phyloP scores from a whole-genome alignment of 2,797 vertebrate genomes.

The Hyperoplus lanceolatus region DNA sequence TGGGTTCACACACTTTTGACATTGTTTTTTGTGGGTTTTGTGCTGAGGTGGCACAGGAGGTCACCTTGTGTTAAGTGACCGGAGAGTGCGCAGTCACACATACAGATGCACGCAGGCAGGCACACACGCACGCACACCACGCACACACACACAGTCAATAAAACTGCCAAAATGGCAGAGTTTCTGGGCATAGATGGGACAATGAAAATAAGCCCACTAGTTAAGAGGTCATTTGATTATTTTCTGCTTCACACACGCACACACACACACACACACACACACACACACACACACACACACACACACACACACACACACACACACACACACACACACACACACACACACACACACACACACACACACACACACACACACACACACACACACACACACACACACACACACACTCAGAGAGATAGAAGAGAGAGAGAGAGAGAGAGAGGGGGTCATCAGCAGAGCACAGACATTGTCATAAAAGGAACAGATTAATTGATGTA shows the following conservation, averaged over 20 bases:
- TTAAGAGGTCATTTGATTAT: constrained; percentile 52
- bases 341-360: background rate
- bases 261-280: background rate
- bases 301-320: background rate
- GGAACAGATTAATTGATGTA: constrained; percentile 59
- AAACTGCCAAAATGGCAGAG: constrained; percentile 50
- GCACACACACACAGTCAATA: constrained; percentile 47
- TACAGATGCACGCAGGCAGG: constrained; percentile 29
- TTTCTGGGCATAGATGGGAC: constrained; percentile 42
- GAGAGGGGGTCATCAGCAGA: constrained; percentile 22
- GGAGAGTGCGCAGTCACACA: constrained; percentile 55
- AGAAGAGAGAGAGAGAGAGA: background rate
- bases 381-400: no score
- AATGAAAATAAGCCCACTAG: constrained; percentile 57
- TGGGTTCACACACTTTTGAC: constrained; percentile 26
- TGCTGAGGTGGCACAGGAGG: constrained; percentile 47
- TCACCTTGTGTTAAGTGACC: constrained; percentile 66
- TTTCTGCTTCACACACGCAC: background rate
- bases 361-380: no score
- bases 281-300: background rate
- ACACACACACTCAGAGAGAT: constrained; percentile 1
- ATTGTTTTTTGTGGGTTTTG: background rate
- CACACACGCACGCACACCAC: constrained; percentile 14
- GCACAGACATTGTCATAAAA: constrained; percentile 48
- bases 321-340: constrained; percentile 11